Evolutionary conservation across 1,140 invertebrate genomes (phyloP), one percentile per base, ranked within the genome.

Genomic region (Drosophila santomea): DNA sequence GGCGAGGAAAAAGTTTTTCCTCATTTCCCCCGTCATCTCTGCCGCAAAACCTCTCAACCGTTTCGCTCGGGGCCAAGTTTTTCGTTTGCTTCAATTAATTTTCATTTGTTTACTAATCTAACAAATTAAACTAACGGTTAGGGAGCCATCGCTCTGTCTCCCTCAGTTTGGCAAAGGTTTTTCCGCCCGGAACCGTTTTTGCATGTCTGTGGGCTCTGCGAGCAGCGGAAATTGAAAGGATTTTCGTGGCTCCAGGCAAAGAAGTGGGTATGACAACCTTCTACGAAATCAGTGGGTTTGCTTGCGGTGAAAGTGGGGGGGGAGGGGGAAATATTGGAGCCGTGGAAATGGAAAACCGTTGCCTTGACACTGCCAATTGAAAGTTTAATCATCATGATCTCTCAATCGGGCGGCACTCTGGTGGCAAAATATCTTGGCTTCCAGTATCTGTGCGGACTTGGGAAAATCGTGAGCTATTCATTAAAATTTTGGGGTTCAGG

Each of bases 71-170:
- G 85, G 84, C 88, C 79, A 89, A 89, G 85, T 89, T 89, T 88
- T 88, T 90, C 85, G 84, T 89, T 90, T 89, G 85, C 84, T 89
- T 89, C 84, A 89, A 89, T 89, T 89, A 89, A 89, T 89, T 89
- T 89, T 84, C 84, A 89, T 89, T 89, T 89, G 84, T 89, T 89
- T 89, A 84, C 85, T 89, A 89, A 89, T 89, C 84, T 89, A 89
- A 89, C 84, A 89, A 89, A 89, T 89, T 89, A 89, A 89, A 89
- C 84, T 89, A 89, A 89, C 85, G 84, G 84, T 84, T 86, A 55
- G 81, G 68, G 55, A 74, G 23, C 41, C 28, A 38, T 41, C 28
- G 3, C 11, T 11, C 36, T 28, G 15, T 54, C 57, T 17, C 15
- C 48, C 39, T 17, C 36, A 55, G 23, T 28, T 25, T 14, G 54